These are phyloP conservation scores for Perodicticus potto DNA, from an alignment of 2,797 vertebrate species.

Conservation along the genomic window DNA sequence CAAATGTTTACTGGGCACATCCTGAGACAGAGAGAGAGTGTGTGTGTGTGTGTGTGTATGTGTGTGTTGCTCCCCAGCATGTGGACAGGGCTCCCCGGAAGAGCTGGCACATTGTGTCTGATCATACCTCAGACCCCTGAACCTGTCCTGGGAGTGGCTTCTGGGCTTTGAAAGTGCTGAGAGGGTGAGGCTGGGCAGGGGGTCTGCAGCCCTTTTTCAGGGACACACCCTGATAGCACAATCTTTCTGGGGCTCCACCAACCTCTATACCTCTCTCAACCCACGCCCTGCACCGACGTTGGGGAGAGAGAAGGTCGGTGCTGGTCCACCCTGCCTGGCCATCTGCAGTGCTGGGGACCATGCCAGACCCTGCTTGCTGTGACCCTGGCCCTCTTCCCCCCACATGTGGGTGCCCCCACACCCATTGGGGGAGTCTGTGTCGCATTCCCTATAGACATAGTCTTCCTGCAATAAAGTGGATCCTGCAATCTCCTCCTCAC, in stretches of 20 bases:
- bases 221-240: constrained; percentile 88
- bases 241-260: constrained; percentile 73
- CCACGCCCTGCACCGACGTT: background rate
- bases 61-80: background rate
- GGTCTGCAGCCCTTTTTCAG: constrained; percentile 74
- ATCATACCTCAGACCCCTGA: background rate
- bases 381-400: constrained; percentile 75
- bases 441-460: constrained; percentile 95
- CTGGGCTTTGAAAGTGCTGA: constrained; percentile 52
- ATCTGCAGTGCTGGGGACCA: no score
- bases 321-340: background rate
- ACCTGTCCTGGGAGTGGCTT: background rate
- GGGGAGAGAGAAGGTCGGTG: background rate
- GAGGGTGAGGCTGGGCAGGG: constrained; percentile 58
- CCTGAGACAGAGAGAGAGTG: background rate
- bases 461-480: constrained; percentile 95
- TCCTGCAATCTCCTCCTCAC: constrained; percentile 88
- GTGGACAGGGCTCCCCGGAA: rapidly evolving
- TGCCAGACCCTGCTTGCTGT: constrained; percentile 62
- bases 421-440: constrained; percentile 90
- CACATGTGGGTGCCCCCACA: constrained; percentile 88
- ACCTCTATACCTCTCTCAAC: constrained; percentile 44
- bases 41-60: no score
- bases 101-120: background rate
- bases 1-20: background rate